phyloP scores from a whole-genome alignment of 1,140 invertebrate species.

The Rhopalosiphum padi region DNA sequence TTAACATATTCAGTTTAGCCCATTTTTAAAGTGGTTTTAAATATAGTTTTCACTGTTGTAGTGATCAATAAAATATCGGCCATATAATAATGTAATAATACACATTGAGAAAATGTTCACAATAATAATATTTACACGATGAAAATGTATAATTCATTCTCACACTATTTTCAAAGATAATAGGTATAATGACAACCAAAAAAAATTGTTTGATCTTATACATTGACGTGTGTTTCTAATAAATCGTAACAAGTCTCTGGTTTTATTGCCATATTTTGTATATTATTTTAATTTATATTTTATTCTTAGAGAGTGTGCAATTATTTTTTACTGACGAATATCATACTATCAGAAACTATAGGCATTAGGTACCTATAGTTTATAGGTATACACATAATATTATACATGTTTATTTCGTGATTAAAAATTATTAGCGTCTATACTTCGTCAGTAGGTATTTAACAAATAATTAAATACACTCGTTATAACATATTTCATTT shows the following conservation, averaged over 20 bases:
- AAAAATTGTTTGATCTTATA: background rate
- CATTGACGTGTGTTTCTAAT: background rate
- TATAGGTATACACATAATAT: background rate
- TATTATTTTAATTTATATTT: background rate
- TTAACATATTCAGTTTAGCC: too few species aligned
- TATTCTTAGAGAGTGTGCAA: too few species aligned
- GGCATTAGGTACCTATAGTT: too few species aligned
- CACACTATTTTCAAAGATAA: too few species aligned
- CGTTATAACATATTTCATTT: slow-evolving; percentile 26
- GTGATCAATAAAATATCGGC: too few species aligned
- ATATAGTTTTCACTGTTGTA: too few species aligned
- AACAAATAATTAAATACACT: slow-evolving; percentile 42
- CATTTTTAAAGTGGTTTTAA: too few species aligned
- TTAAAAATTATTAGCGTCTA: slow-evolving; percentile 18
- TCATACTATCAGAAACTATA: background rate
- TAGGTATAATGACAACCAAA: too few species aligned
- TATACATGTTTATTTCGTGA: background rate
- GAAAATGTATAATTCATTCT: too few species aligned
- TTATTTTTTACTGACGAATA: background rate
- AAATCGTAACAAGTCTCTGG: background rate
- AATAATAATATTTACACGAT: too few species aligned
- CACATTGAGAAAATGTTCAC: too few species aligned
- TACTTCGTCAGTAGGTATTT: background rate
- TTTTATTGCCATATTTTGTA: background rate
- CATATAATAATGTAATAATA: too few species aligned